Percentiles rank a stretch among this genome's conserved stretches.
Evolutionary conservation across 37 sponge, comb jelly and placozoan species (phyloP).

Genomic region (Crambe crambe): DNA sequence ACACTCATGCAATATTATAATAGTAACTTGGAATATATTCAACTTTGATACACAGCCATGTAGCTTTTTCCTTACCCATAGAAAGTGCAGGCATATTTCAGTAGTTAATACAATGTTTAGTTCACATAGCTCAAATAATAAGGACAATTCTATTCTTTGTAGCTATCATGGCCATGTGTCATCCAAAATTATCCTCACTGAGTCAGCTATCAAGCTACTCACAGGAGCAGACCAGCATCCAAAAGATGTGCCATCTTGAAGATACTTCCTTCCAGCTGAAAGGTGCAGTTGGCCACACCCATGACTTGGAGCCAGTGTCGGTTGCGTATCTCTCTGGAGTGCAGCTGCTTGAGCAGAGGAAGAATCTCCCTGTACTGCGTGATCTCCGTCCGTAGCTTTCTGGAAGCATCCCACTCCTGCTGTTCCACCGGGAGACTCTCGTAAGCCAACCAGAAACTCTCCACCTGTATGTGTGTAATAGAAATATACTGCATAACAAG

Average conservation of each 20-base stretch:
- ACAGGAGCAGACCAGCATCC: slow-evolving; percentile 75
- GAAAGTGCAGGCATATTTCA: no score
- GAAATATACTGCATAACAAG: background rate
- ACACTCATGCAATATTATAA: no score
- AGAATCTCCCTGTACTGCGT: slow-evolving; percentile 63
- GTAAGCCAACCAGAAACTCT: slow-evolving; percentile 67
- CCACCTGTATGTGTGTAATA: slow-evolving; percentile 31
- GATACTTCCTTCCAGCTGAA: slow-evolving; percentile 86
- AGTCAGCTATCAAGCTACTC: background rate
- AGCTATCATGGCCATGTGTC: no score
- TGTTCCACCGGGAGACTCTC: slow-evolving; percentile 70
- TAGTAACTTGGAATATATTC: no score
- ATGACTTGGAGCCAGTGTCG: slow-evolving; percentile 94
- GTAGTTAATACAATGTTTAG: no score
- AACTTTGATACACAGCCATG: no score
- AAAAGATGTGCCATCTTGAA: slow-evolving; percentile 83
- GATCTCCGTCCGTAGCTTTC: slow-evolving; percentile 64
- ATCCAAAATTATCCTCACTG: no score
- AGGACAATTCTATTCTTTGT: no score
- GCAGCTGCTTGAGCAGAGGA: slow-evolving; percentile 78
- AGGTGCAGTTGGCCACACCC: slow-evolving; percentile 75
- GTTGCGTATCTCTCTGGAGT: slow-evolving; percentile 80
- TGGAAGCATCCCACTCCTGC: slow-evolving; percentile 85
- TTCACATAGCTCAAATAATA: no score
- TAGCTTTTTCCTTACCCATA: no score